Conservation (phyloP, 2,888 invertebrate species). For the Mythimna loreyi region DNA sequence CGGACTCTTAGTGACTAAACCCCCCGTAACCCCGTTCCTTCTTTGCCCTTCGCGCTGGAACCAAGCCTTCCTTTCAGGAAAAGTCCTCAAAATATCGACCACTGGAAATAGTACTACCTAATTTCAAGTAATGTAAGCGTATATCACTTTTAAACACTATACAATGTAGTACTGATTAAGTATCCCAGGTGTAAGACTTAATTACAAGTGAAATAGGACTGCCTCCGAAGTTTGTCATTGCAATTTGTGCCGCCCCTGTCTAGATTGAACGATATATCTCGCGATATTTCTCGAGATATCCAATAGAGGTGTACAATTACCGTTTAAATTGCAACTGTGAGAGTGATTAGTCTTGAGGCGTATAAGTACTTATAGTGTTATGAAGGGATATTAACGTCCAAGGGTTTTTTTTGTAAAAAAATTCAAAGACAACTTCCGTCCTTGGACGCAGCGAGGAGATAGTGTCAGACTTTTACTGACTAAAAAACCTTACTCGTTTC, state of each 20-base stretch:
- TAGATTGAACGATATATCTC: conserved; percentile 71
- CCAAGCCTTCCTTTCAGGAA: no score
- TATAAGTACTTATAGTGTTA: not conserved
- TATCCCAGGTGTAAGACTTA: conserved; percentile 80
- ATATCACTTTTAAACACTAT: conserved; percentile 37
- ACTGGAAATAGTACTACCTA: not conserved
- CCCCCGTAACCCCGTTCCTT: no score
- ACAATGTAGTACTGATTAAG: conserved; percentile 74
- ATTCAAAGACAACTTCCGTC: no score
- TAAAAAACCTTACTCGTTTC: no score
- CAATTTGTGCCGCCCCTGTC: conserved; percentile 64
- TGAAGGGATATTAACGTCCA: not conserved
- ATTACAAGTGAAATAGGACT: conserved; percentile 71
- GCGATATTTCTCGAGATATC: conserved; percentile 64
- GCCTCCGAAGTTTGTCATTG: conserved; percentile 68
- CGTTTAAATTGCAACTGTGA: conserved; percentile 45
- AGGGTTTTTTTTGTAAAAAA: no score
- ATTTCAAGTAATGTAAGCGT: conserved; percentile 32
- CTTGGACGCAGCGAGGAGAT: no score
- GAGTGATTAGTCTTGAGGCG: conserved; percentile 10
- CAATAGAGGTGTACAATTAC: conserved; percentile 57
- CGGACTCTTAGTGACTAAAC: no score
- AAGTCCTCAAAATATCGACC: not conserved
- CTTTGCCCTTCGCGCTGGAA: no score
- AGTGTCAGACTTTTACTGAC: no score